Evolutionary conservation across 2,113 vertebrate species (phyloP).

Genomic region (Tenebrosternarchus preto): DNA sequence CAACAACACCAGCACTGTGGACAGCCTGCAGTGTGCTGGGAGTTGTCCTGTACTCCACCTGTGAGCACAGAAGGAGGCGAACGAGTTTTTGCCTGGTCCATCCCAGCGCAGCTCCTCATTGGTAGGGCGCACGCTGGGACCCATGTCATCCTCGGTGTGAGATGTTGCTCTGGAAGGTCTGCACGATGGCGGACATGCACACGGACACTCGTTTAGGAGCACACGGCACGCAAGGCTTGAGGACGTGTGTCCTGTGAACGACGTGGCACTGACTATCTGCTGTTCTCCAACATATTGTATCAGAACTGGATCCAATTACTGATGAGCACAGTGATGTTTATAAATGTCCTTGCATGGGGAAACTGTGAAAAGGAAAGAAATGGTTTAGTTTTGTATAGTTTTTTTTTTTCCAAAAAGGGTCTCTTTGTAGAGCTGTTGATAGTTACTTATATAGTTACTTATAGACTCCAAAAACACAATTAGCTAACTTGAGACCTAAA

Average conservation of each 20-base stretch:
- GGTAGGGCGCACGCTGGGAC: slow-evolving; percentile 31
- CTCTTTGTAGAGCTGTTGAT: not conserved
- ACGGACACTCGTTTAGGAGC: not conserved
- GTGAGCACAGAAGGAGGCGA: slow-evolving; percentile 15
- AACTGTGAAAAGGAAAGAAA: slow-evolving; percentile 11
- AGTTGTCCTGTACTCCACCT: slow-evolving; percentile 26
- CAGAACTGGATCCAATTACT: not conserved
- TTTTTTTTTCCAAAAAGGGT: not conserved
- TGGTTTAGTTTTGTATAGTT: not conserved
- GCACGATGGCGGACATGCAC: slow-evolving; percentile 6
- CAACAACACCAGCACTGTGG: slow-evolving; percentile 10
- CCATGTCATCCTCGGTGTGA: slow-evolving; percentile 45
- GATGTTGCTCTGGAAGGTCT: slow-evolving; percentile 26
- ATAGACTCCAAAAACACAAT: not conserved
- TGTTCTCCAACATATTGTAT: not conserved
- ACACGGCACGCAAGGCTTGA: not conserved
- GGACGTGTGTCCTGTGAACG: not conserved
- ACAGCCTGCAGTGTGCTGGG: slow-evolving; percentile 21
- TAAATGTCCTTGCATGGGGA: not conserved
- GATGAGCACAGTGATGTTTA: not conserved
- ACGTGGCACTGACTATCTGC: slow-evolving; percentile 3
- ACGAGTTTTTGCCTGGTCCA: slow-evolving; percentile 10
- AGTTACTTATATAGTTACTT: not conserved
- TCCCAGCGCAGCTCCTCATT: slow-evolving; percentile 10
- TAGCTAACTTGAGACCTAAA: not conserved